Percentiles rank a stretch among this genome's conserved stretches.
Conservation (phyloP, 2,797 vertebrate genomes). For the Anguilla obscura region DNA sequence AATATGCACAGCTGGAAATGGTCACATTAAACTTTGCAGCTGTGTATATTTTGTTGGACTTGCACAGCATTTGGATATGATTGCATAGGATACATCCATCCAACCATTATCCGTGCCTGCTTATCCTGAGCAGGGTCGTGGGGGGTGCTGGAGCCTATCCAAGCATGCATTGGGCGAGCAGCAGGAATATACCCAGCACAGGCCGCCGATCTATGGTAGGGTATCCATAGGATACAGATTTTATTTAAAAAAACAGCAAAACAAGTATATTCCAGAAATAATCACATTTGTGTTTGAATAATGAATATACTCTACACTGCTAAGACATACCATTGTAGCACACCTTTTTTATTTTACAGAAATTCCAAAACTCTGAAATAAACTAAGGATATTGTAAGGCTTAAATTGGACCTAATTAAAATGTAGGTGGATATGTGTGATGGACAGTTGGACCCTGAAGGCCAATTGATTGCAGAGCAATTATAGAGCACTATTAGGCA, state of each 20-base stretch:
- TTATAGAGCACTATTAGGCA: conserved; percentile 1
- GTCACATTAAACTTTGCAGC: no score
- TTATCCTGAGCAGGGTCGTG: no score
- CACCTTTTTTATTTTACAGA: not conserved
- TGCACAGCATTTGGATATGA: not conserved
- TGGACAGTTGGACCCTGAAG: conserved; percentile 12
- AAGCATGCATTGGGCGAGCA: no score
- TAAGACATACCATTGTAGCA: not conserved
- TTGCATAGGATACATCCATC: no score
- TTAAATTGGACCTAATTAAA: conserved; percentile 7
- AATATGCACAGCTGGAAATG: not conserved
- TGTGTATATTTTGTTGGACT: not conserved
- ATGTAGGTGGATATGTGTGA: conserved; percentile 15
- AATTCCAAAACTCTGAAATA: not conserved
- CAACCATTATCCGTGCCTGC: not conserved
- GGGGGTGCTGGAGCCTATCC: no score
- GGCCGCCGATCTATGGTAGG: not conserved
- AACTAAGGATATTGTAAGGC: conserved; percentile 6
- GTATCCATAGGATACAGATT: not conserved
- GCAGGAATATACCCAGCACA: no score
- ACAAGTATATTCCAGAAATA: not conserved
- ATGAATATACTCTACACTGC: not conserved
- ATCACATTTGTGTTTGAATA: not conserved
- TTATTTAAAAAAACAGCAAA: not conserved
- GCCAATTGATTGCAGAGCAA: conserved; percentile 17